Evolutionary conservation across 1,140 invertebrate species (phyloP), one percentile per base, ranked within the genome.

Genomic region (Rhizoglyphus robini): DNA sequence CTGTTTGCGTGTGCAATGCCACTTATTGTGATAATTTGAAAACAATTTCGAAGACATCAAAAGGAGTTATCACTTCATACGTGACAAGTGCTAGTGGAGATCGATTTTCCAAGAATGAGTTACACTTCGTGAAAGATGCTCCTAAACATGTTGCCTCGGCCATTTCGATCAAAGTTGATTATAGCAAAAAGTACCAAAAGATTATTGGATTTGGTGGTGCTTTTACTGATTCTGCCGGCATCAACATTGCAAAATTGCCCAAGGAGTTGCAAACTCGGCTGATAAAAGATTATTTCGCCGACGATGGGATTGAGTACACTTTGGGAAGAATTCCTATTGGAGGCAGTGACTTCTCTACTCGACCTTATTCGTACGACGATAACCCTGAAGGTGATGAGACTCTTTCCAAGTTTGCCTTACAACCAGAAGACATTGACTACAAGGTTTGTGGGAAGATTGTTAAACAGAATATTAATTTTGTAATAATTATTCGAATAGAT

Each of bases 1-100:
- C 83, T 46, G 88, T 93, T 0, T 94, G 90, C 73, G 86, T 90
- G 5, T 94, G 90, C 72, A 88, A 90, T 72, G 76, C 83, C 0
- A 83, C 15, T 11, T n/a, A 15, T 3, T 60, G 58, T 32, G 58
- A 46, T 34, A 46, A 8, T 4, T 60, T 60, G 11, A 20, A 48
- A 8, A 1, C 8, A 36, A 18, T 34, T 15, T 5, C 11, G 1
- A 31, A 31, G 31, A 64, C 63, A 13, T 2, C 27, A 32, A 1
- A 3, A 1, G 63, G 47, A n/a, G 13, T 64, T 11, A 34, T 64
- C n/a, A 15, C 15, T 4, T 11, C n/a, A 11, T 64, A 48, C 20
- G 30, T 18, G 18, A 4, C 63, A n/a, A 64, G 32, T 23, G 5
- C 8, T 51, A 4, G 38, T 34, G 63, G 46, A 4, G 41, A 18